A percentile compares a stretch with the other conserved stretches of the same genome.
These are phyloP conservation scores for Hoplostethus atlanticus DNA, from an alignment of 2,797 vertebrate genomes.

Conservation along the genomic window DNA sequence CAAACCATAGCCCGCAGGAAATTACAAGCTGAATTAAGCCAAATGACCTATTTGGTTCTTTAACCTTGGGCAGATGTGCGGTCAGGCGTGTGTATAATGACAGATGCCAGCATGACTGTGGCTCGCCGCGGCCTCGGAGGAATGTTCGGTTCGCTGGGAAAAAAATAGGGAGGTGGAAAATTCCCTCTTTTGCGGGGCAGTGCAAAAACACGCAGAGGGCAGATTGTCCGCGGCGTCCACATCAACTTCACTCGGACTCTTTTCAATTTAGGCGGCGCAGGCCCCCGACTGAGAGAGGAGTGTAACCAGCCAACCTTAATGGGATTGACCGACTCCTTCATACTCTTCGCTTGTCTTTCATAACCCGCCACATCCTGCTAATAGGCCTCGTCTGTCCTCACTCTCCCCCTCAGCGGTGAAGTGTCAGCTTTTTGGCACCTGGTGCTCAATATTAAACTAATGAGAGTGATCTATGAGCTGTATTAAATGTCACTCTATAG, in stretches of 20 bases:
- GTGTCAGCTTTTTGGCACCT: constrained; percentile 50
- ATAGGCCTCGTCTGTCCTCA: constrained; percentile 55
- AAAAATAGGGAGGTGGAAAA: constrained; percentile 24
- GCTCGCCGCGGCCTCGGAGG: constrained; percentile 35
- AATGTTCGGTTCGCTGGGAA: constrained; percentile 36
- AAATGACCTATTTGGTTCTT: constrained; percentile 47
- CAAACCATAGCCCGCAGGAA: constrained; percentile 27
- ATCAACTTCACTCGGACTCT: constrained; percentile 28
- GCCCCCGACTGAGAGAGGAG: constrained; percentile 17
- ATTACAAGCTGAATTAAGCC: constrained; percentile 46
- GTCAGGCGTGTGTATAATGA: constrained; percentile 47
- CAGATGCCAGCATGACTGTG: constrained; percentile 52
- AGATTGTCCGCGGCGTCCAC: constrained; percentile 12
- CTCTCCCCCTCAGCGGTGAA: constrained; percentile 22
- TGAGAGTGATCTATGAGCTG: constrained; percentile 58
- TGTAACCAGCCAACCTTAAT: constrained; percentile 39
- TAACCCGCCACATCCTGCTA: constrained; percentile 46
- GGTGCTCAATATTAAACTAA: constrained; percentile 55
- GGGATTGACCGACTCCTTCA: constrained; percentile 49
- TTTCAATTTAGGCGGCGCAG: constrained; percentile 21
- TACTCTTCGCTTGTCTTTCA: constrained; percentile 55
- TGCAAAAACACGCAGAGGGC: background rate
- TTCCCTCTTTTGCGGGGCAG: constrained; percentile 14
- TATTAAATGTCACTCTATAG: constrained; percentile 52
- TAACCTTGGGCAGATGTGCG: constrained; percentile 48